phyloP scores from a whole-genome alignment of 2,113 vertebrate species.

The Motacilla alba region DNA sequence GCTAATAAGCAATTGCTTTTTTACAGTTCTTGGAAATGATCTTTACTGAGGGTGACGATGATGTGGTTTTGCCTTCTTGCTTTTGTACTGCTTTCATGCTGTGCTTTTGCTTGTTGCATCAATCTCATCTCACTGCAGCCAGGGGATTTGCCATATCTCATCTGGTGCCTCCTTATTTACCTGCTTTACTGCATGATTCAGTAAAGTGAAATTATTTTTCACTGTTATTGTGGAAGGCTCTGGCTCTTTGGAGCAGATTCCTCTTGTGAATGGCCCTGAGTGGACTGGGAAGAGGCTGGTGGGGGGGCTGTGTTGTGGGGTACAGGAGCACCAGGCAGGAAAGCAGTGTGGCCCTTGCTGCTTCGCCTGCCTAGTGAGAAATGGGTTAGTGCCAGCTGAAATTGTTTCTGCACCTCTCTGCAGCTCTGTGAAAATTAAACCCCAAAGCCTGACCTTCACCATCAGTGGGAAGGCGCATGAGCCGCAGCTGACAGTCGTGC shows the following conservation, averaged over 20 bases:
- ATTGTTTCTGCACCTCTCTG: neutral
- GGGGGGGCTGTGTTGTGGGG: too few species aligned
- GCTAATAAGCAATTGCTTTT: neutral
- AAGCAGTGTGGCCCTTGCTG: too few species aligned
- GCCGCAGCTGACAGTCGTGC: slow-evolving; percentile 77
- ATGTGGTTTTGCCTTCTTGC: neutral
- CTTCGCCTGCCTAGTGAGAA: too few species aligned
- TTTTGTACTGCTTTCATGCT: neutral
- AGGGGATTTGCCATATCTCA: neutral
- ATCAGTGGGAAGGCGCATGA: slow-evolving; percentile 83
- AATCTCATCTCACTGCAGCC: neutral
- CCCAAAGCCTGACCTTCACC: slow-evolving; percentile 75
- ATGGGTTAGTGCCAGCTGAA: neutral
- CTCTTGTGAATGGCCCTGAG: too few species aligned
- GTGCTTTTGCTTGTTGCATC: neutral
- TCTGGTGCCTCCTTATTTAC: neutral
- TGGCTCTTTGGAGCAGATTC: too few species aligned
- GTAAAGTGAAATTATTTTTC: too few species aligned
- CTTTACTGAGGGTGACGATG: neutral
- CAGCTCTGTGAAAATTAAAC: slow-evolving; percentile 39
- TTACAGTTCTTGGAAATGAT: neutral
- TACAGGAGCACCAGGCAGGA: too few species aligned
- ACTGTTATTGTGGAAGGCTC: too few species aligned
- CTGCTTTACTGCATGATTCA: too few species aligned
- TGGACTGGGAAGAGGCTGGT: too few species aligned